phyloP scores from a whole-genome alignment of 2,888 invertebrate genomes.

The Plemyria rubiginata region DNA sequence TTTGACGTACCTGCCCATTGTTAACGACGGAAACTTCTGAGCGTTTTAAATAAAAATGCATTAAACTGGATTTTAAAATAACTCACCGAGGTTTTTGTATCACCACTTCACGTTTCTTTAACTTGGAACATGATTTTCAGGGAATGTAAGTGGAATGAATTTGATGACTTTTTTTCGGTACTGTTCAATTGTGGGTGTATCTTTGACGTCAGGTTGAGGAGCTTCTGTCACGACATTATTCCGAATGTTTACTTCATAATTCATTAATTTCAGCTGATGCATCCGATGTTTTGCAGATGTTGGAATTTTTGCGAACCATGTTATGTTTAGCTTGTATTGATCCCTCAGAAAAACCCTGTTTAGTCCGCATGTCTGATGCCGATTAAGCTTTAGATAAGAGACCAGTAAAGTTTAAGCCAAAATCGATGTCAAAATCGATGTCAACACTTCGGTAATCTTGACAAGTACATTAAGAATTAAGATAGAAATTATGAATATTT shows the following conservation, averaged over 20 bases:
- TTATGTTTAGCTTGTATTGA: slow-evolving; percentile 44
- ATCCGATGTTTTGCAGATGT: slow-evolving; percentile 79
- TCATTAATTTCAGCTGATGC: slow-evolving; percentile 80
- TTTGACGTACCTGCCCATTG: not conserved
- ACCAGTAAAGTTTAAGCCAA: slow-evolving; percentile 16
- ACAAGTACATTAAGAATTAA: slow-evolving; percentile 55
- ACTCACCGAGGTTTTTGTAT: slow-evolving; percentile 76
- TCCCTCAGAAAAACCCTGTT: slow-evolving; percentile 25
- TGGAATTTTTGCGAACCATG: slow-evolving; percentile 64
- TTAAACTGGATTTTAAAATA: slow-evolving; percentile 75
- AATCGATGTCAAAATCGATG: slow-evolving; percentile 15
- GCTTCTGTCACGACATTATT: slow-evolving; percentile 79
- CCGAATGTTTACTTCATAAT: slow-evolving; percentile 64
- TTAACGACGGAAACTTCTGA: slow-evolving; percentile 54
- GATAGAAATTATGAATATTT: slow-evolving; percentile 68
- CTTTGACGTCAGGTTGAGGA: slow-evolving; percentile 78
- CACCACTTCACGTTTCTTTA: slow-evolving; percentile 77
- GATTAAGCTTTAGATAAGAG: slow-evolving; percentile 31
- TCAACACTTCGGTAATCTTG: slow-evolving; percentile 14
- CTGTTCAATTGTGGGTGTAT: slow-evolving; percentile 74
- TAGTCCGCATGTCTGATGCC: slow-evolving; percentile 32
- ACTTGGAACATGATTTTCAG: slow-evolving; percentile 73
- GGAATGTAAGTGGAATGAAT: slow-evolving; percentile 83
- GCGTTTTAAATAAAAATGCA: slow-evolving; percentile 75
- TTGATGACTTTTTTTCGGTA: slow-evolving; percentile 74